A percentile compares a stretch with the other conserved stretches of the same genome.
These are phyloP conservation scores for Tetheella fluctuosa DNA, from an alignment of 2,888 invertebrate genomes.

Conservation along the genomic window DNA sequence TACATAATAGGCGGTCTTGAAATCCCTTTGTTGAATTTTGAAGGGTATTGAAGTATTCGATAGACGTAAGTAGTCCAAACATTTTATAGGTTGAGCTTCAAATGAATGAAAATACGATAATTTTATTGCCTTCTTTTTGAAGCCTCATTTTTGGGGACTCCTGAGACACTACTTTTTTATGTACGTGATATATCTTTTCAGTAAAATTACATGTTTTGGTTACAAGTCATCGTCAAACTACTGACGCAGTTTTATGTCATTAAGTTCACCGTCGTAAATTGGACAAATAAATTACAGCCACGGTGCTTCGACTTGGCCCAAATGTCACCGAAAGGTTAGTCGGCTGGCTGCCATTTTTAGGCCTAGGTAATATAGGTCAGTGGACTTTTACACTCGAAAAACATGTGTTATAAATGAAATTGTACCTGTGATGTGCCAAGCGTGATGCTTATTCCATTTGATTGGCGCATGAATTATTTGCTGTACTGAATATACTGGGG, in stretches of 20 bases:
- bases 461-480: neutral
- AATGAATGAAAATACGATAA: too few species aligned
- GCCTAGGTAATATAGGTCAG: neutral
- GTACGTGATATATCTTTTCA: too few species aligned
- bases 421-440: neutral
- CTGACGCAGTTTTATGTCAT: neutral
- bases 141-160: too few species aligned
- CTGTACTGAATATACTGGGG: too few species aligned
- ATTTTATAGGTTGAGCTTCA: too few species aligned
- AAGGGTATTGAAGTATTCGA: neutral
- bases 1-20: neutral
- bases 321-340: slow-evolving; percentile 3
- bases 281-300: neutral
- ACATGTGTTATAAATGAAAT: neutral
- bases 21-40: neutral
- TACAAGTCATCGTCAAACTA: too few species aligned
- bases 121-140: too few species aligned
- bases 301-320: neutral
- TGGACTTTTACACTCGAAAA: slow-evolving; percentile 2
- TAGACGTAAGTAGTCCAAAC: too few species aligned
- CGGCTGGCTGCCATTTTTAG: slow-evolving; percentile 1
- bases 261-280: neutral
- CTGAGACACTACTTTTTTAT: too few species aligned
- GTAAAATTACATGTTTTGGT: too few species aligned
- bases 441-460: neutral